Base-by-base conservation (phyloP, 1,140 invertebrate species). In the Temnothorax curvispinosus region DNA sequence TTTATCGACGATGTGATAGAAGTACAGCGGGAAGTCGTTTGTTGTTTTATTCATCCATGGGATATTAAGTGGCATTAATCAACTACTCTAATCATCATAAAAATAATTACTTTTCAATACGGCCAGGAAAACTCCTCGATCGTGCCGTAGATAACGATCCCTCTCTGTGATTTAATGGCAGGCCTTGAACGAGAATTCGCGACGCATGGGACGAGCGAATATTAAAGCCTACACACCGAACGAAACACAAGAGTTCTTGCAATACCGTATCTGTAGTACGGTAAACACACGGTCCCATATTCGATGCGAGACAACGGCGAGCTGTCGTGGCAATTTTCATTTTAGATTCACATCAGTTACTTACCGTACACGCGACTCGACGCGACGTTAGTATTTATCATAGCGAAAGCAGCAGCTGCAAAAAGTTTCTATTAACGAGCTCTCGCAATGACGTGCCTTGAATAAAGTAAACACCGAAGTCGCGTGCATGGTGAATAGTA, bases 381-480 rank as follows among this genome's bases (percentile, higher is more conserved):
- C 27, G 69, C 41, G 67, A 27, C 21, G 27, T 60, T 58, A 54
- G 69, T 60, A 52, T 50, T 82, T 82, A 82, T 56, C 67, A 47
- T 74, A 60, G 44, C 80, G 54, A 69, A 74, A 60, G 32, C 54
- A 21, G 44, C 21, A 15, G 38, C 18, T 54, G 38, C 27, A 60
- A 74, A 60, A 74, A 75, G 27, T 74, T 60, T 84, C 38, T 84
- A 84, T 74, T 75, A 74, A 74, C 65, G 41, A 56, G 27, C 80
- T 72, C 52, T 15, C 38, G 80, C 54, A 60, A 47, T 35, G 38
- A 58, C 64, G 67, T 47, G 52, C 38, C 50, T 41, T 72, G 80
- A 44, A 72, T 71, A 64, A 41, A 71, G 6, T 41, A 71, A 81
- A 58, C 50, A 71, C 13, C 38, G 9, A 54, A 80, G 32, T 65